These are phyloP conservation scores for Polydrusus pterygomalis DNA, from an alignment of 2,888 invertebrate species.

Conservation along the genomic window DNA sequence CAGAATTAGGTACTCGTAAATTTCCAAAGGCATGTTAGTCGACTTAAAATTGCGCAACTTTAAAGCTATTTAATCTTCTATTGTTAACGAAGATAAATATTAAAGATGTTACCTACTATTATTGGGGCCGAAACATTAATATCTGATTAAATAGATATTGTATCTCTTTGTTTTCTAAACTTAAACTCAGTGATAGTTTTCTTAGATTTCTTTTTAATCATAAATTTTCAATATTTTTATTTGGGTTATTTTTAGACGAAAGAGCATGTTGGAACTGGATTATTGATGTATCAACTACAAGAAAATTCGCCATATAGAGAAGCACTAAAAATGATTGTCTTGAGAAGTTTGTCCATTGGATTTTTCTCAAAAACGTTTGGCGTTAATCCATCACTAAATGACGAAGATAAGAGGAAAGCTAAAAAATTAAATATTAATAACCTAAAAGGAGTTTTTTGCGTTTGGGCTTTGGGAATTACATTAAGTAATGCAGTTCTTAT, in stretches of 20 bases:
- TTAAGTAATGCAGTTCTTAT: not conserved
- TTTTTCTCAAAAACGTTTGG: not conserved
- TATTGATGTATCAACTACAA: not conserved
- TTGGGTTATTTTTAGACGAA: not conserved
- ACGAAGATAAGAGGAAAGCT: not conserved
- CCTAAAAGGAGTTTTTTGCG: not conserved
- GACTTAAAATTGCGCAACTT: no score
- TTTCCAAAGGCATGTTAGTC: no score
- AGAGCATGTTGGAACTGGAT: constrained; percentile 13
- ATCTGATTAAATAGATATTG: no score
- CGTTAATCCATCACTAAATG: not conserved
- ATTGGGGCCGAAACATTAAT: no score
- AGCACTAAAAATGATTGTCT: constrained; percentile 3
- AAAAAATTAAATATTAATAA: not conserved
- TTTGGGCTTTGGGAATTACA: not conserved
- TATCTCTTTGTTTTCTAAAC: no score
- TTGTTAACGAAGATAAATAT: no score
- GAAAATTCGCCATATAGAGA: constrained; percentile 7
- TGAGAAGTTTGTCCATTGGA: not conserved
- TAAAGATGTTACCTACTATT: no score
- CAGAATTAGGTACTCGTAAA: no score
- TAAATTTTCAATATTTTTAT: not conserved
- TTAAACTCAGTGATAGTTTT: no score
- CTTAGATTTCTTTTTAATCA: no score
- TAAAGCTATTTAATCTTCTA: no score